phyloP scores from a whole-genome alignment of 2,888 invertebrate species.

The Hydraecia micacea region DNA sequence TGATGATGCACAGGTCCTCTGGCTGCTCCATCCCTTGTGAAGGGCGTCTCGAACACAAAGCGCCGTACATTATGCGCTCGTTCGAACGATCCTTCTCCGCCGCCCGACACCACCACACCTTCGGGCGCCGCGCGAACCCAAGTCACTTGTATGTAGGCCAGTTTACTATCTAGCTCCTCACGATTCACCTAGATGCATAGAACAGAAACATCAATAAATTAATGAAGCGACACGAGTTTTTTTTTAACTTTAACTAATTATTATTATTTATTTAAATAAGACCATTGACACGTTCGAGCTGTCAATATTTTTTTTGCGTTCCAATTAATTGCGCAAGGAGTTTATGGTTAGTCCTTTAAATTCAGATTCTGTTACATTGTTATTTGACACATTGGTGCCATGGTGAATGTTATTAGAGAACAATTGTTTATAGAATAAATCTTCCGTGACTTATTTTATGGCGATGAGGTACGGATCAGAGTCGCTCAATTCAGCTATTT shows the following conservation, averaged over 20 bases:
- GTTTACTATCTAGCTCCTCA: conserved; percentile 94
- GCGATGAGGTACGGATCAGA: neutral
- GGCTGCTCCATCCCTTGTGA: conserved; percentile 95
- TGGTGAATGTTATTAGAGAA: conserved; percentile 45
- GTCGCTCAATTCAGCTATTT: conserved; percentile 7
- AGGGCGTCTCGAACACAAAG: conserved; percentile 98
- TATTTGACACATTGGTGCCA: conserved; percentile 50
- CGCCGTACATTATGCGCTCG: conserved; percentile 96
- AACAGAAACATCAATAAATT: conserved; percentile 18
- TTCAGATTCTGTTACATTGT: conserved; percentile 35
- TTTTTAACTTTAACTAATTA: neutral
- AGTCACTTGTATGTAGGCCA: conserved; percentile 98
- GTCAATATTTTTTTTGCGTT: conserved; percentile 43
- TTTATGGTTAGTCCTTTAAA: conserved; percentile 34
- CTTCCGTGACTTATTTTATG: conserved; percentile 39
- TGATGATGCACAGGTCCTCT: conserved; percentile 96
- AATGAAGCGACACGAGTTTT: conserved; percentile 20
- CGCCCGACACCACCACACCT: conserved; percentile 91
- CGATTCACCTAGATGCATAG: conserved; percentile 91
- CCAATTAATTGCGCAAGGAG: conserved; percentile 11
- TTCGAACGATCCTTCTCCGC: conserved; percentile 96
- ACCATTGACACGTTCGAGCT: conserved; percentile 11
- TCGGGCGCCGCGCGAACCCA: conserved; percentile 98
- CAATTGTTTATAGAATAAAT: conserved; percentile 35
- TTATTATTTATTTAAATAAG: conserved; percentile 41